Percentiles rank a stretch among this genome's conserved stretches.
Conservation (phyloP, 2,888 invertebrate species). For the Clivina fossor region DNA sequence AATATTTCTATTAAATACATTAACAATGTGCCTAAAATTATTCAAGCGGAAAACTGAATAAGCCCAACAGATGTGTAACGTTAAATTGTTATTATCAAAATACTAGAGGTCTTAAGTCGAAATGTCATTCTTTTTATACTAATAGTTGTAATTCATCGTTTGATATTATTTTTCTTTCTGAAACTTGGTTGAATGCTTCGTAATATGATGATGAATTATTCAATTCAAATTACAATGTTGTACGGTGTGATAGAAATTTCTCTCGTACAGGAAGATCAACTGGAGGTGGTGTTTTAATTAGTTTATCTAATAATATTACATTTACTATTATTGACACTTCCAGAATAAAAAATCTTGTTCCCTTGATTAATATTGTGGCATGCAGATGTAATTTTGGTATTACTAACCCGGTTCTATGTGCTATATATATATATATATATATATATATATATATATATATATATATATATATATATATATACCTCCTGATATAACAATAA, state of each 20-base stretch:
- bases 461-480: too few species aligned
- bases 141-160: not conserved
- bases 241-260: slow-evolving; percentile 1
- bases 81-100: slow-evolving; percentile 11
- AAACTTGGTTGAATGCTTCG: not conserved
- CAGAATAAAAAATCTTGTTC: not conserved
- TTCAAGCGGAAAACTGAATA: slow-evolving; percentile 1
- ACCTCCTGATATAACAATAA: not conserved
- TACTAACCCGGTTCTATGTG: not conserved
- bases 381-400: not conserved
- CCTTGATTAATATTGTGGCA: slow-evolving; percentile 3
- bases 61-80: not conserved
- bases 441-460: too few species aligned
- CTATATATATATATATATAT: too few species aligned
- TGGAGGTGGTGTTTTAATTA: slow-evolving; percentile 2
- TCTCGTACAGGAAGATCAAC: not conserved
- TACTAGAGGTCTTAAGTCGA: slow-evolving; percentile 2
- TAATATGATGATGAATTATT: not conserved
- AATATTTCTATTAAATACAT: slow-evolving; percentile 1
- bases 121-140: slow-evolving; percentile 2
- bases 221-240: not conserved
- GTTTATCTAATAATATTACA: not conserved
- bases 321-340: not conserved
- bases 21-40: slow-evolving; percentile 1
- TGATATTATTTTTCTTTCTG: slow-evolving; percentile 6